phyloP scores from a whole-genome alignment of 1,140 invertebrate genomes.

The Neuroterus valhalla region DNA sequence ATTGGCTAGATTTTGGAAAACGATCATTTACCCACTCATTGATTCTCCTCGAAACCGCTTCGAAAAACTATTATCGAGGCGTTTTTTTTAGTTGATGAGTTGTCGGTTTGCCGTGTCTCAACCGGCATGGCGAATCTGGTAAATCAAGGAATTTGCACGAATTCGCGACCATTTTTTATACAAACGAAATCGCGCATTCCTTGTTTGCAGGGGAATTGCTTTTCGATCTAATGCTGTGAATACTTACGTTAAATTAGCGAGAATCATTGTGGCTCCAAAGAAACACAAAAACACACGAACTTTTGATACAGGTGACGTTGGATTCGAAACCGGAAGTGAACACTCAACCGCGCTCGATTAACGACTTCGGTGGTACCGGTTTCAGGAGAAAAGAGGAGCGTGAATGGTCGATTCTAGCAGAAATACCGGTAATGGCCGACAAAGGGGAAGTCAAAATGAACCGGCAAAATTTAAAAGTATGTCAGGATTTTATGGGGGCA shows the following conservation, averaged over 20 bases:
- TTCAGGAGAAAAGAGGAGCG: too few species aligned
- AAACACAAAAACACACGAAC: slow-evolving; percentile 70
- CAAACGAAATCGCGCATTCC: slow-evolving; percentile 51
- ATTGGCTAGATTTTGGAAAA: background rate
- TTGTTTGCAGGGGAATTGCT: background rate
- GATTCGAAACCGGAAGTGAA: slow-evolving; percentile 68
- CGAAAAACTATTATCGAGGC: background rate
- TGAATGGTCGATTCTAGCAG: background rate
- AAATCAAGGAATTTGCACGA: slow-evolving; percentile 56
- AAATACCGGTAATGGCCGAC: background rate
- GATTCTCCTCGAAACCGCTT: background rate
- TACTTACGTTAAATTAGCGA: slow-evolving; percentile 71
- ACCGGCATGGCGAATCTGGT: slow-evolving; percentile 56
- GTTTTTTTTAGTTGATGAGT: slow-evolving; percentile 19
- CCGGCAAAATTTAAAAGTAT: background rate
- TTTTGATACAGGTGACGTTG: slow-evolving; percentile 69
- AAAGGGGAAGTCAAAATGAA: background rate
- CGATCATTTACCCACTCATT: background rate
- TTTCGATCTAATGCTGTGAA: slow-evolving; percentile 1
- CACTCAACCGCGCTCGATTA: slow-evolving; percentile 49
- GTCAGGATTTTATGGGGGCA: too few species aligned
- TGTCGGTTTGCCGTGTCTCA: slow-evolving; percentile 17
- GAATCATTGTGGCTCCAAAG: slow-evolving; percentile 71
- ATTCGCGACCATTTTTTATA: slow-evolving; percentile 57
- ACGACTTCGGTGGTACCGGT: background rate